Base-by-base conservation (phyloP, 2,797 vertebrate genomes). In the Peromyscus nudipes region DNA sequence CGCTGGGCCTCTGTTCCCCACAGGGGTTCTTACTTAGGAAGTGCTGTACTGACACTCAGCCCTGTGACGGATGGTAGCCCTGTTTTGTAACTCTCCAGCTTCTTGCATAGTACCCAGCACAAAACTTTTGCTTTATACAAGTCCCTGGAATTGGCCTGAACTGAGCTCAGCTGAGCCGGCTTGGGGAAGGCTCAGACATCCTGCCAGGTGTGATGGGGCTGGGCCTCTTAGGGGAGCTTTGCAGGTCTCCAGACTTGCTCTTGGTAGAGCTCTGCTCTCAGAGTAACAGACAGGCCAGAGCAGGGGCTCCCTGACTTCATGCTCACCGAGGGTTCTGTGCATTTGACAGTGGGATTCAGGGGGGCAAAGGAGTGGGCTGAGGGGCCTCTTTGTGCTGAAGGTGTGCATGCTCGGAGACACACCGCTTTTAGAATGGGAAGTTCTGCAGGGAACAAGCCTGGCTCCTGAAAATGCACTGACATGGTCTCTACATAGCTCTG, bases 391-490 rank as follows among this genome's bases (percentile, higher is more conserved):
- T 67, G 52, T 21, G 29, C 64, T 65, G 21, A 7, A 34, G 62
- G 23, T 29, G 27, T 52, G 76, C 4, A 16, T 10, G 29, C 25
- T 46, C 1, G 2, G 13, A 17, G 34, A 19, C 40, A 10, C 29
- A 1, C n/a, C 89, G 52, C 52, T 82, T 80, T 79, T 69, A 31
- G 40, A 27, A 8, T 73, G 40, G 37, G 8, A 69, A 37, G 19
- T 86, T 92, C 60, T 86, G 9, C 2, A 57, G 40, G 52, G 55
- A 29, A 37, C 40, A 90, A 92, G 60, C 27, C 75, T 81, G 73
- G 19, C 77, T 96, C 94, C 73, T 69, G 64, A 97, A 97, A 94
- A 95, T 82, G 85, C 0, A 13, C 31, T 65, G 19, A 25, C 11
- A 67, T 21, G 31, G 31, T 49, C 31, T n/a, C 46, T 49, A 49